Base-by-base conservation (phyloP, 2,797 vertebrate genomes). In the Myotis myotis region DNA sequence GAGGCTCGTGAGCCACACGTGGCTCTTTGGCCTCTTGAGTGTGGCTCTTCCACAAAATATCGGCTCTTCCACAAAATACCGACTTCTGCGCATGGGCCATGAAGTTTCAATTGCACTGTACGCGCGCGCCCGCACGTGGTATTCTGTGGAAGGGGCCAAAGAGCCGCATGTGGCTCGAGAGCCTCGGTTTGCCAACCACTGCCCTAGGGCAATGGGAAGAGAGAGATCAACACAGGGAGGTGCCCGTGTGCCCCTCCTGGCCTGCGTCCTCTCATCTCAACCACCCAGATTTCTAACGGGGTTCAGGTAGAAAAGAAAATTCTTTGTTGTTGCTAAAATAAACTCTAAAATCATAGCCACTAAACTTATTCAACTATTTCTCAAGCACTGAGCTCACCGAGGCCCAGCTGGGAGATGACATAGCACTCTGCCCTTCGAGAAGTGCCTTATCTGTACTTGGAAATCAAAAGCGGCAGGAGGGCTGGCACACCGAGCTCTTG, bases 401-500 rank as follows among this genome's bases (percentile, higher is more conserved):
- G 2, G 3, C 36, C 68, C 51, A 16, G 36, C 4, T 11, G 23
- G 62, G 82, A 25, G 55, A 36, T 16, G 70, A 87, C 41, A 20
- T 16, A 28, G 64, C 53, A 36, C 41, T 30, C 33, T 7, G 4
- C 16, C 33, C 53, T 33, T 23, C 41, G 7, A 17, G 33, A 93
- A 82, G 51, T 10, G 4, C 41, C 79, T n/a, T 19, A 8, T 55
- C 74, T 33, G 4, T 17, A 55, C 51, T 11, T 6, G 9, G 89
- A 92, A 86, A 70, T 78, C 91, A 75, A 44, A 72, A 86, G 70
- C 0, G 33, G 75, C 25, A 57, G 17, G 49, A 47, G n/a, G 25
- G 64, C 4, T 6, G 68, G 25, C n/a, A 9, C 9, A 23, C 47
- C 19, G 30, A 22, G 44, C 2, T 78, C 62, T 22, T 10, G 3